Evolutionary conservation across 2,113 vertebrate species (phyloP).

Genomic region (Patagioenas fasciata): DNA sequence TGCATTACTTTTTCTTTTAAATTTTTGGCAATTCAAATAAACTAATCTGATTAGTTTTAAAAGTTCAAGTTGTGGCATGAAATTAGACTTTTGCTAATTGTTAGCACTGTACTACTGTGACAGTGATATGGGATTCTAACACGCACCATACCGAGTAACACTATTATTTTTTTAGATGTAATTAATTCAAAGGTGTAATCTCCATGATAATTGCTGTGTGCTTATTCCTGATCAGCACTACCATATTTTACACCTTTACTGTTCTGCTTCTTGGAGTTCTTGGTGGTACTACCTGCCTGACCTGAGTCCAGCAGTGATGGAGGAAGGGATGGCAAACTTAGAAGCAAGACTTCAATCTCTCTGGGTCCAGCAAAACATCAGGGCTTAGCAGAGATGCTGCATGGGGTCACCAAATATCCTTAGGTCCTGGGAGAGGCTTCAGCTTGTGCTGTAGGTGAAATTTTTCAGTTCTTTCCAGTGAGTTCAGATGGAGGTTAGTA

Average conservation of each 20-base stretch:
- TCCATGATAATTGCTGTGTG: not conserved
- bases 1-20: not conserved
- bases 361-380: conserved; percentile 8
- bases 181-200: not conserved
- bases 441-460: not conserved
- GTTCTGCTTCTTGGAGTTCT: not conserved
- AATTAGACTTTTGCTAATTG: not conserved
- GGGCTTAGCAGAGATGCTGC: conserved; percentile 28
- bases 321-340: conserved; percentile 4
- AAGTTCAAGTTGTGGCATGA: not conserved
- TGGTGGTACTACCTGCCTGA: not conserved
- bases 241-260: not conserved
- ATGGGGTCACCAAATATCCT: not conserved
- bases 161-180: fast-evolving
- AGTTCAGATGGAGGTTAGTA: conserved; percentile 28
- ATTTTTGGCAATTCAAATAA: not conserved
- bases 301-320: not conserved
- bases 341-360: not conserved
- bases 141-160: not conserved
- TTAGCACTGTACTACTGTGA: not conserved
- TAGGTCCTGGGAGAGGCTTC: conserved; percentile 52
- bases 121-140: not conserved
- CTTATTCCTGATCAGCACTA: not conserved
- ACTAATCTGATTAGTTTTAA: not conserved
- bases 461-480: conserved; percentile 27